Conservation (phyloP, 2,888 invertebrate species). For the Cephus sareptanus region DNA sequence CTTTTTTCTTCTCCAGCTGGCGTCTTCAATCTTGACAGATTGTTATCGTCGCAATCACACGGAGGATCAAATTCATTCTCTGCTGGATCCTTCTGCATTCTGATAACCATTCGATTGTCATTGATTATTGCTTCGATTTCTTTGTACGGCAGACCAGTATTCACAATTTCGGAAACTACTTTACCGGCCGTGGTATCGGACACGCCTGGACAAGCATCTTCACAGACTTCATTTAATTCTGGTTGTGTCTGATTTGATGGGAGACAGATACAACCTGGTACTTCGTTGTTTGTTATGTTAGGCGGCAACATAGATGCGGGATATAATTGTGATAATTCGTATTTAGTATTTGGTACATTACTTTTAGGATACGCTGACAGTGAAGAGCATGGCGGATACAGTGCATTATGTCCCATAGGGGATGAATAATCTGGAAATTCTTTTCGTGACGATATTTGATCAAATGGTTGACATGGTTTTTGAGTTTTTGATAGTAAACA, state of each 20-base stretch:
- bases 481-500: no score
- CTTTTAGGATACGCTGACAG: no score
- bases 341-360: no score
- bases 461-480: no score
- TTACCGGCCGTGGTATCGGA: constrained; percentile 16
- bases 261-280: no score
- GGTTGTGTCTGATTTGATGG: neutral
- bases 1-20: neutral
- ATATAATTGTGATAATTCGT: neutral
- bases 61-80: constrained; percentile 42
- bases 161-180: constrained; percentile 47
- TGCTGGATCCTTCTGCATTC: constrained; percentile 39
- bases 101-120: constrained; percentile 45
- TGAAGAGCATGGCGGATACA: no score
- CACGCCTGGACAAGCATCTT: constrained; percentile 13
- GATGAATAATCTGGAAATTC: no score
- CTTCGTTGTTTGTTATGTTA: no score
- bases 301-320: neutral
- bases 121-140: constrained; percentile 56
- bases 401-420: no score
- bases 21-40: neutral
- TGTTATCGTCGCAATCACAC: constrained; percentile 47
- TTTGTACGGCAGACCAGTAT: constrained; percentile 50
- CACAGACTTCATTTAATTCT: neutral
- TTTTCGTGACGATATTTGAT: no score